phyloP scores from a whole-genome alignment of 2,797 vertebrate genomes.

The Austrolebias charrua region DNA sequence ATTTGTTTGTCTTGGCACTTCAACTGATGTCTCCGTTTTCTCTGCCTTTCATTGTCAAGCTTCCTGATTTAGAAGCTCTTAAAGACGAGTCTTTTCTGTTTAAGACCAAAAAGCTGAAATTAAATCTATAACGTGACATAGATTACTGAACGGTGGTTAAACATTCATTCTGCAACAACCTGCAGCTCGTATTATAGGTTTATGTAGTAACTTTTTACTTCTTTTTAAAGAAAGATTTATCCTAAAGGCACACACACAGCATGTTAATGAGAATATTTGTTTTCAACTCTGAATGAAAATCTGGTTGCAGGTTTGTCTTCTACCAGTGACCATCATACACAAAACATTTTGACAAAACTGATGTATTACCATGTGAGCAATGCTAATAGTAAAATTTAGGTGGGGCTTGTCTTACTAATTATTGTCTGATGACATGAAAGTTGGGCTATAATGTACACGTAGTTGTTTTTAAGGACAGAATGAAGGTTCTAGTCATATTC shows the following conservation, averaged over 20 bases:
- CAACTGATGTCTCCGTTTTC: slow-evolving; percentile 48
- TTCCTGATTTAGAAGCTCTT: slow-evolving; percentile 44
- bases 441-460: no score
- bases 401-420: no score
- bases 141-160: not conserved
- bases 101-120: slow-evolving; percentile 6
- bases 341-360: no score
- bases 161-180: not conserved
- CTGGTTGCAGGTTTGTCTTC: not conserved
- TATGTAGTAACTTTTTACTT: no score
- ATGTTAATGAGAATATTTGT: not conserved
- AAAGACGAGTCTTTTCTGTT: slow-evolving; percentile 29
- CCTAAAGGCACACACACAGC: not conserved
- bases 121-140: slow-evolving; percentile 26
- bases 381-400: no score
- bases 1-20: slow-evolving; percentile 60
- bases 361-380: no score
- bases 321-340: no score
- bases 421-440: no score
- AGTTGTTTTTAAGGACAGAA: no score
- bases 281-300: not conserved
- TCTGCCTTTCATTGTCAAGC: slow-evolving; percentile 43
- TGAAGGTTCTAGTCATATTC: no score
- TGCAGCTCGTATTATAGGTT: not conserved
- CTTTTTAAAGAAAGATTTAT: no score